phyloP scores from a whole-genome alignment of 2,113 vertebrate species.

The Takifugu flavidus region DNA sequence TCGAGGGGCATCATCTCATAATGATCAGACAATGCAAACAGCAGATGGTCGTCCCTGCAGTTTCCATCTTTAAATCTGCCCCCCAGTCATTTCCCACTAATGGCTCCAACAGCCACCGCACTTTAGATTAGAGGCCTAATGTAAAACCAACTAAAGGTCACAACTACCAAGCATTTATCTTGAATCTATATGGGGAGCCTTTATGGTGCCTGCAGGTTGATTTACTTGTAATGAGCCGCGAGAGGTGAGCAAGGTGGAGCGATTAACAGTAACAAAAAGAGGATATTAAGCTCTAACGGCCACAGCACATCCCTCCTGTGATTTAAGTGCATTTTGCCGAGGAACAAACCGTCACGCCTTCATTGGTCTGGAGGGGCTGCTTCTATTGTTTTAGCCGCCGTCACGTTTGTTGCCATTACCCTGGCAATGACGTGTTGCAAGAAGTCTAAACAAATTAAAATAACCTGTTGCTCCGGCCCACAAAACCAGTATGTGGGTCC shows the following conservation, averaged over 20 bases:
- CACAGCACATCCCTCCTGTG: constrained; percentile 14
- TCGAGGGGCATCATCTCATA: constrained; percentile 21
- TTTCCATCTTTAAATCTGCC: neutral
- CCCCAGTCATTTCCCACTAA: constrained; percentile 8
- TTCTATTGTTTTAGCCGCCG: neutral
- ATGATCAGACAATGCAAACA: constrained; percentile 27
- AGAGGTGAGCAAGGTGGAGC: constrained; percentile 27
- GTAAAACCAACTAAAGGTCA: constrained; percentile 42
- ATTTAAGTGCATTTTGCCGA: constrained; percentile 16
- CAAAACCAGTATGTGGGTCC: too few relatives aligned
- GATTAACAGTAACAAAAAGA: constrained; percentile 47
- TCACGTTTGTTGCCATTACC: neutral
- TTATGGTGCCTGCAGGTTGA: constrained; percentile 31
- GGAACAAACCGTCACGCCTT: neutral
- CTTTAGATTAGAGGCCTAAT: constrained; percentile 20
- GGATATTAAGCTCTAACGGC: constrained; percentile 51
- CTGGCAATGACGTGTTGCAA: neutral
- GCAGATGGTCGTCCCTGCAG: constrained; percentile 18
- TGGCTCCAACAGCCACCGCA: neutral
- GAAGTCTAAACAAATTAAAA: too few relatives aligned
- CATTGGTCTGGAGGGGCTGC: neutral
- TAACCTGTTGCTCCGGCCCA: too few relatives aligned
- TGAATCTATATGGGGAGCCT: constrained; percentile 24
- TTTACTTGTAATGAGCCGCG: constrained; percentile 41
- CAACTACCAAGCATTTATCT: constrained; percentile 25